Evolutionary conservation across 2,113 vertebrate species (phyloP), one percentile per base, ranked within the genome.

Genomic region (Illadopsis cleaveri): DNA sequence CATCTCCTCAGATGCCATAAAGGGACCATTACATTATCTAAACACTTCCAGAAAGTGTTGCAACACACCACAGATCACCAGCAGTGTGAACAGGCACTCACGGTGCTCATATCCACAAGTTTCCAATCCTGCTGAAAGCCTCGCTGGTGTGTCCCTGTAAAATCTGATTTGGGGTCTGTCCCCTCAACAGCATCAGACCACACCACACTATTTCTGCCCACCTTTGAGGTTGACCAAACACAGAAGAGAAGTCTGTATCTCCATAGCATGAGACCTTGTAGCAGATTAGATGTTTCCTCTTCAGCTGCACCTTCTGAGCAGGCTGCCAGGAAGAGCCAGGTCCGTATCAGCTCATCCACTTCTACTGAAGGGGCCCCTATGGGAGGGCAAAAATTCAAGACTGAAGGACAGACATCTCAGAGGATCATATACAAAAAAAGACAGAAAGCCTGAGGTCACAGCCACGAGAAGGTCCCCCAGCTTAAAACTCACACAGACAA

Each of bases 1-100:
- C n/a, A n/a, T n/a, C n/a, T n/a, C n/a, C n/a, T n/a, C n/a, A n/a
- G n/a, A n/a, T n/a, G n/a, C n/a, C n/a, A n/a, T n/a, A n/a, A n/a
- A n/a, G n/a, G n/a, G 45, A 31, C 48, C 35, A 68, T 90, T 91
- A 70, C 86, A 68, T 92, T 82, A 50, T 20, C 47, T 51, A 92
- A 95, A 90, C 30, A 19, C 81, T 89, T 96, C 66, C 86, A 92
- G 70, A 81, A 89, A 88, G 48, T 28, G 64, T 7, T 4, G 3
- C 45, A 73, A 37, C 4, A 3, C 48, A 81, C 28, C 20, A 5
- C 25, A 48, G 53, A 86, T 38, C 27, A 2, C 62, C 62, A 86
- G 60, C 40, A 24, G 31, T 35, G 35, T 1, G 3, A 94, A 42
- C 13, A 38, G 51, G 31, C 51, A 72, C 54, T 62, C 50, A 10